Evolutionary conservation across 2,888 invertebrate genomes (phyloP), one percentile per base, ranked within the genome.

Genomic region (Hartigia nigra): DNA sequence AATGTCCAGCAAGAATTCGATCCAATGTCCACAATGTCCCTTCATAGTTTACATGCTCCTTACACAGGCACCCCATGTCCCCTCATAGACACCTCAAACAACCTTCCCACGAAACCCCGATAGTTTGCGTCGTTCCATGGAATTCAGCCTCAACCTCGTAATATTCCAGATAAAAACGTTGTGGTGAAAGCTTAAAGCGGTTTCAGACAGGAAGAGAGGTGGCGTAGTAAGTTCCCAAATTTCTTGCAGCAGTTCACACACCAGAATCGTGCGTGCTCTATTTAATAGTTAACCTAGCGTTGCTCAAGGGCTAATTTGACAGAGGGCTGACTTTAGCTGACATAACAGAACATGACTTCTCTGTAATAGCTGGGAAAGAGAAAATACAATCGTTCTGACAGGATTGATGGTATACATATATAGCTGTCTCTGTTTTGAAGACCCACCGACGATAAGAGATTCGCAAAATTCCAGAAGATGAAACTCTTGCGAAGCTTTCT

Each of bases 41-140:
- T 83, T 84, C 87, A 87, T 87, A 88, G 87, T 87, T 87, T 84
- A 84, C 84, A 79, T 83, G 80, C 79, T 37, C 80, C 79, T 81
- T 78, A 23, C 5, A 55, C 39, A 55, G 39, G 23, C 5, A 55
- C 39, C 23, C 14, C 39, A 23, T 23, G 39, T 23, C 14, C 39
- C 23, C 23, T 55, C 39, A 23, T 23, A 55, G 39, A 55, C 23
- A 23, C 23, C 23, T 9, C 31, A 74, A 37, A 72, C 37, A 74
- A 75, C 70, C 37, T 23, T 76, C 70, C 34, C 76, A 34, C 31
- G 32, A 72, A 32, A n/a, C 31, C 72, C 23, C 72, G 31, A 23
- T 12, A 72, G 31, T 72, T 72, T 31, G 72, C 72, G 23, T 72
- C 72, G 11, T 72, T 9, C 72, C 12, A 31, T 32, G 72, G 32